Conservation (phyloP, 1,140 invertebrate species). For the Drosophila obscura region DNA sequence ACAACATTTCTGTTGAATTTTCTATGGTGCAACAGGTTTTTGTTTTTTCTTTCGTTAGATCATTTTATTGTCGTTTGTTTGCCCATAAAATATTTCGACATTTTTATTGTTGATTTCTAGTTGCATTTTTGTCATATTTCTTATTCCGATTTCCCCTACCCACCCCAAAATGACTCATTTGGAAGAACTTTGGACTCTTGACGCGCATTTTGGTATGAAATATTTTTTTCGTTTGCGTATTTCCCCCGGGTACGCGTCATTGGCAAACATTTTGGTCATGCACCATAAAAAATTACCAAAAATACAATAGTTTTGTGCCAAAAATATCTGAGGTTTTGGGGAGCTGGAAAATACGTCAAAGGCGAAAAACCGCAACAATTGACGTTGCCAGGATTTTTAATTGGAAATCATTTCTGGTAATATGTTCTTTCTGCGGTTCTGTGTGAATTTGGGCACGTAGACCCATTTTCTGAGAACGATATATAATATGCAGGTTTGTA, state of each 20-base stretch:
- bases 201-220: constrained; percentile 24
- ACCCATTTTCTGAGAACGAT: not conserved
- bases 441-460: constrained; percentile 65
- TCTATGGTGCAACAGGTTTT: constrained; percentile 45
- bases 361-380: constrained; percentile 5
- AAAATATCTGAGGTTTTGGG: constrained; percentile 6
- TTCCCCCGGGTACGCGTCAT: constrained; percentile 26
- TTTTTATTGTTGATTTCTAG: constrained; percentile 65
- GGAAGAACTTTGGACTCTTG: constrained; percentile 52
- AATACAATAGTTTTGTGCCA: constrained; percentile 23
- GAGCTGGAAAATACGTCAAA: constrained; percentile 39
- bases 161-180: constrained; percentile 53
- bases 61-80: constrained; percentile 60
- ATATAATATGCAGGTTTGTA: too few relatives aligned
- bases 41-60: constrained; percentile 28
- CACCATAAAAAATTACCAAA: constrained; percentile 50
- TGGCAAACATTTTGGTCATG: constrained; percentile 36
- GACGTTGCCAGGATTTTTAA: constrained; percentile 36
- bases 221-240: constrained; percentile 33
- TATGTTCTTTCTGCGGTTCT: constrained; percentile 12
- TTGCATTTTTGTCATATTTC: constrained; percentile 55
- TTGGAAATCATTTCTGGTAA: constrained; percentile 39
- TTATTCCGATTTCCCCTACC: constrained; percentile 1
- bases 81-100: constrained; percentile 64
- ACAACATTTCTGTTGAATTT: constrained; percentile 76